phyloP scores from a whole-genome alignment of 2,888 invertebrate species.

The Lissocephala sabroskyi region DNA sequence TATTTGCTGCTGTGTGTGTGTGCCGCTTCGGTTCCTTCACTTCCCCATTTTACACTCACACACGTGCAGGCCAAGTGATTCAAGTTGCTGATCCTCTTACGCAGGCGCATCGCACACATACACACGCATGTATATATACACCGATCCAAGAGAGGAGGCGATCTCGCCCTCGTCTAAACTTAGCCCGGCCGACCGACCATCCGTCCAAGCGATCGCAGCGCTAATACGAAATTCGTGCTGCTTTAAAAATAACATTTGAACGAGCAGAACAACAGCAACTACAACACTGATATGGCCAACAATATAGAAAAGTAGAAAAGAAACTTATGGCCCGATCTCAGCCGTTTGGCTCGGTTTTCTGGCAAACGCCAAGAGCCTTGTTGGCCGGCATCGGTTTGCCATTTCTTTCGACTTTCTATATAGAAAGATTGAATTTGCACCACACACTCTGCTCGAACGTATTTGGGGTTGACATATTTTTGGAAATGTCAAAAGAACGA shows the following conservation, averaged over 20 bases:
- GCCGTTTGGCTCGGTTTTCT: slow-evolving; percentile 1
- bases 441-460: slow-evolving; percentile 29
- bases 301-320: not conserved
- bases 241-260: slow-evolving; percentile 49
- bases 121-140: slow-evolving; percentile 13
- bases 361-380: slow-evolving; percentile 17
- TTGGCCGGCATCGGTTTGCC: slow-evolving; percentile 17
- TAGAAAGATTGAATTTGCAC: too few species aligned
- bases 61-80: slow-evolving; percentile 41
- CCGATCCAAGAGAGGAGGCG: not conserved
- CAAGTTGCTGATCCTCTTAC: slow-evolving; percentile 39
- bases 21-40: slow-evolving; percentile 17
- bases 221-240: slow-evolving; percentile 21
- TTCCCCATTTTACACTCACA: slow-evolving; percentile 32
- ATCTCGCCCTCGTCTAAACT: slow-evolving; percentile 37
- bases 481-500: slow-evolving; percentile 61
- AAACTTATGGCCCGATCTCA: not conserved
- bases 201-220: slow-evolving; percentile 12
- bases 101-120: slow-evolving; percentile 42
- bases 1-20: slow-evolving; percentile 10
- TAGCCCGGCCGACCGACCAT: slow-evolving; percentile 34
- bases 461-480: slow-evolving; percentile 54
- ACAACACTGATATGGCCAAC: not conserved
- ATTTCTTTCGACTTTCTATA: slow-evolving; percentile 13
- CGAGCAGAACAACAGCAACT: slow-evolving; percentile 17